These are phyloP conservation scores for Paraplagusia blochii DNA, from an alignment of 2,113 vertebrate genomes.

Conservation along the genomic window DNA sequence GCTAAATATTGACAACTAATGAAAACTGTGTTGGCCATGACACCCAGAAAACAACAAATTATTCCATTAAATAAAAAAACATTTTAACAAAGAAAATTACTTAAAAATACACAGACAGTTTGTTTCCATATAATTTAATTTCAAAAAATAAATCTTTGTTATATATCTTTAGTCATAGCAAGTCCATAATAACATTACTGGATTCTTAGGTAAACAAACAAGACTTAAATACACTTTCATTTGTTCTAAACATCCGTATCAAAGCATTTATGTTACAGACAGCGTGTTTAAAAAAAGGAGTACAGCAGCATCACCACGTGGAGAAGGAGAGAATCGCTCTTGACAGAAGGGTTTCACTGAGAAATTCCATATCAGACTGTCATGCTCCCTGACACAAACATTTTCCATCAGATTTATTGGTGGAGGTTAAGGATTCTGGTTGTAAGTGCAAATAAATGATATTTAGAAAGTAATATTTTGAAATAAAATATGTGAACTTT, in stretches of 20 bases:
- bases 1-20: no score
- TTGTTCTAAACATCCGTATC: slow-evolving; percentile 34
- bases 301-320: not conserved
- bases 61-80: not conserved
- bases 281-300: not conserved
- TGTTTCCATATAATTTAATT: slow-evolving; percentile 69
- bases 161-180: slow-evolving; percentile 56
- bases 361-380: no score
- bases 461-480: no score
- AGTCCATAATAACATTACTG: slow-evolving; percentile 38
- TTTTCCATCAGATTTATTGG: no score
- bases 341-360: not conserved
- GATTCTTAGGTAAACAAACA: slow-evolving; percentile 57
- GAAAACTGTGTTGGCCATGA: no score
- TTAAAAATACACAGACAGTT: not conserved
- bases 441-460: no score
- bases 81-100: not conserved
- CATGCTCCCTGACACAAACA: no score
- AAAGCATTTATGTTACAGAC: slow-evolving; percentile 26
- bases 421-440: no score
- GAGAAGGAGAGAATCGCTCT: slow-evolving; percentile 16
- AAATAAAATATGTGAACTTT: no score
- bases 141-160: slow-evolving; percentile 72
- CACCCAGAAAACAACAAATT: no score
- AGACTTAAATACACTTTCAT: slow-evolving; percentile 55